These are phyloP conservation scores for Remorina albescens DNA, from an alignment of 2,797 vertebrate genomes.

Conservation along the genomic window DNA sequence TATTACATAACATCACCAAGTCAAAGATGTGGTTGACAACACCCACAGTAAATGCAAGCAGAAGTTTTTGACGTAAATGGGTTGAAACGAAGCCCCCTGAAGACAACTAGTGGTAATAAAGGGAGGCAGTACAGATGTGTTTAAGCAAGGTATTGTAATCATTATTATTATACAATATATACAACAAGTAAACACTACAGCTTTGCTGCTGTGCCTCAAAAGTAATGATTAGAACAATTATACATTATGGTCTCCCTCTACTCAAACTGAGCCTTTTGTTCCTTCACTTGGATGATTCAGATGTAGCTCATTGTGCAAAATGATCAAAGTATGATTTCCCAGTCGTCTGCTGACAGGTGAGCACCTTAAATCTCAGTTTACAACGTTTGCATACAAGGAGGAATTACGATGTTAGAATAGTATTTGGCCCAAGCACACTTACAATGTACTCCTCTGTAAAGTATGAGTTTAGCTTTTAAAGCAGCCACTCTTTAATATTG, in stretches of 20 bases:
- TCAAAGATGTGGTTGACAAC: slow-evolving; percentile 10
- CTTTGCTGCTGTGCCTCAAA: not conserved
- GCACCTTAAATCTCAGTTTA: slow-evolving; percentile 6
- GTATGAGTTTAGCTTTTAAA: not conserved
- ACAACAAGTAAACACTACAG: not conserved
- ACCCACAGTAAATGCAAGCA: not conserved
- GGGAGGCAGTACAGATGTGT: not conserved
- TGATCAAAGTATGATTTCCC: not conserved
- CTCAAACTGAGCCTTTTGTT: not conserved
- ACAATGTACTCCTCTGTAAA: not conserved
- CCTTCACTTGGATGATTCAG: not conserved
- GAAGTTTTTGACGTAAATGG: slow-evolving; percentile 1
- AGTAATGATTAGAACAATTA: not conserved
- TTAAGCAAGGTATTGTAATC: slow-evolving; percentile 5
- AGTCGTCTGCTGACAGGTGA: not conserved
- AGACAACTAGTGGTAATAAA: slow-evolving; percentile 32
- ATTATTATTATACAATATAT: slow-evolving; percentile 8
- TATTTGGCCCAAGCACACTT: not conserved
- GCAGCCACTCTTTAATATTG: not conserved
- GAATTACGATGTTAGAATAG: not conserved
- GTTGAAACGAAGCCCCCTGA: slow-evolving; percentile 20
- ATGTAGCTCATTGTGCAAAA: not conserved
- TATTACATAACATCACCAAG: slow-evolving; percentile 18
- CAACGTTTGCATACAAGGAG: not conserved
- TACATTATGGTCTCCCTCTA: not conserved